Evolutionary conservation across 2,113 vertebrate species (phyloP).

Genomic region (Galbula dea): DNA sequence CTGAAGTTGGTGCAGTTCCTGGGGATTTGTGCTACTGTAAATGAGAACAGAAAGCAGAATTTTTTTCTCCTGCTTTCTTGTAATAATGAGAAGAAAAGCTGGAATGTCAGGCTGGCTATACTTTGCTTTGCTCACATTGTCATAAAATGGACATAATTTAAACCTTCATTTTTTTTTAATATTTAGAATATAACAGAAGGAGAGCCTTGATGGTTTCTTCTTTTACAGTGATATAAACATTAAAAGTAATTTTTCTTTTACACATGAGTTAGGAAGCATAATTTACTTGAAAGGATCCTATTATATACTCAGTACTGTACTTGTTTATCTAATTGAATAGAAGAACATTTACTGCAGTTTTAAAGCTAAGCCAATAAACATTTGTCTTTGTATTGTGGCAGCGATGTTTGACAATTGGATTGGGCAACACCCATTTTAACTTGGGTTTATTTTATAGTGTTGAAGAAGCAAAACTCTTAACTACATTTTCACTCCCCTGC

Average conservation of each 20-base stretch:
- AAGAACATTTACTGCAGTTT: conserved; percentile 58
- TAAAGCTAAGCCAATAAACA: conserved; percentile 57
- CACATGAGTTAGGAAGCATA: conserved; percentile 56
- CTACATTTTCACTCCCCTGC: background rate
- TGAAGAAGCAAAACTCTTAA: background rate
- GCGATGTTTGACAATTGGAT: conserved; percentile 14
- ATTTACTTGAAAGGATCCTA: conserved; percentile 61
- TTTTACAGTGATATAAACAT: conserved; percentile 55
- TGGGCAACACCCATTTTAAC: conserved; percentile 42
- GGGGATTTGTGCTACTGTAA: conserved; percentile 50
- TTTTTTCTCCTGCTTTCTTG: background rate
- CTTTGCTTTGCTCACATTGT: background rate
- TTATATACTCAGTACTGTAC: conserved; percentile 52
- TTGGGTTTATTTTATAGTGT: conserved; percentile 38
- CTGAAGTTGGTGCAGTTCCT: conserved; percentile 41
- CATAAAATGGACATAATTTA: background rate
- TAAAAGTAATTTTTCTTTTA: conserved; percentile 48
- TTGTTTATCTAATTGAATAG: conserved; percentile 67
- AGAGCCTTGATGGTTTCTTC: conserved; percentile 39
- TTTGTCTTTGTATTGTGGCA: conserved; percentile 48
- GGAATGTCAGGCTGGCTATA: background rate
- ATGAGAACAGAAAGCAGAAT: conserved; percentile 3
- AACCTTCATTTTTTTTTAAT: background rate
- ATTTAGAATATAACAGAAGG: conserved; percentile 5
- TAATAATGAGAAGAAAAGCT: conserved; percentile 3